These are phyloP conservation scores for Ditula angustiorana DNA, from an alignment of 2,888 invertebrate genomes.

Conservation along the genomic window DNA sequence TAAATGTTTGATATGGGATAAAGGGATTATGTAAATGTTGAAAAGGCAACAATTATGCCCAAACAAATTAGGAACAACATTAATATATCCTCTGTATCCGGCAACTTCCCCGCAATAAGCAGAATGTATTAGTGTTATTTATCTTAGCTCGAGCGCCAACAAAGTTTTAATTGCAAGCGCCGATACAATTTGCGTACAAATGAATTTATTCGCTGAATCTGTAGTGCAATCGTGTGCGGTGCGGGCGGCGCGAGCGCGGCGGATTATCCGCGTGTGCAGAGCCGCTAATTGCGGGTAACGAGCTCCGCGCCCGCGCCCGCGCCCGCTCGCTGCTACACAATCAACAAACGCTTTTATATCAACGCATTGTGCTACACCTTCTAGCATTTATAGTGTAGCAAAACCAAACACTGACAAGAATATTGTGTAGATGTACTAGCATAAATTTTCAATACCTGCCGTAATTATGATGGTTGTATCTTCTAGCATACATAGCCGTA, in stretches of 20 bases:
- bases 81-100: constrained; percentile 82
- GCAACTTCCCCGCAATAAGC: constrained; percentile 82
- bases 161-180: constrained; percentile 86
- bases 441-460: too few relatives aligned
- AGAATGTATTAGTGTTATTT: constrained; percentile 85
- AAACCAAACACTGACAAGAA: not conserved
- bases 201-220: constrained; percentile 84
- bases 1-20: constrained; percentile 62
- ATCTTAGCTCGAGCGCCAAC: constrained; percentile 83
- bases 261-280: constrained; percentile 80
- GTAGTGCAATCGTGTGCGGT: constrained; percentile 75
- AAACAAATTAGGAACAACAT: constrained; percentile 84
- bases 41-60: constrained; percentile 75
- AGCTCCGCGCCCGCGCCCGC: constrained; percentile 53
- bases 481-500: too few relatives aligned
- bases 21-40: constrained; percentile 72
- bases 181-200: constrained; percentile 86
- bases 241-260: constrained; percentile 57
- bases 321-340: constrained; percentile 44
- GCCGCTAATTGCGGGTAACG: constrained; percentile 82
- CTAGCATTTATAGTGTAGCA: not conserved
- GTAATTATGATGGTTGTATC: too few relatives aligned
- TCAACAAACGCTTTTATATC: constrained; percentile 45
- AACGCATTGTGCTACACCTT: constrained; percentile 6
- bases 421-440: too few relatives aligned